Base-by-base conservation (phyloP, 2,797 vertebrate genomes). In the Diceros bicornis region DNA sequence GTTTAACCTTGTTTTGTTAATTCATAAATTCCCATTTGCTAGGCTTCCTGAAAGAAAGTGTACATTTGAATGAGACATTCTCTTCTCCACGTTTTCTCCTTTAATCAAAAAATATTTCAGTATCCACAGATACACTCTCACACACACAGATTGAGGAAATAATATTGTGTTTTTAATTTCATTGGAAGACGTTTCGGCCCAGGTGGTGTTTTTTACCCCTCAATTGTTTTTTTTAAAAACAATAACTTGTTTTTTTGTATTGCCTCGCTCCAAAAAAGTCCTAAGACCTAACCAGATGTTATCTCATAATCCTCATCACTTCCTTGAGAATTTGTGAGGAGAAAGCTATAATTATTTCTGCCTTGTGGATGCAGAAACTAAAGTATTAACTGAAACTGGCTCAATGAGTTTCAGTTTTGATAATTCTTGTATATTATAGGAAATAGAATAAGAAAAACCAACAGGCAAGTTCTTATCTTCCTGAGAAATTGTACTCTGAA, bases 381-480 rank as follows among this genome's bases (percentile, higher is more conserved):
- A 95, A 82, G 44, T 84, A 34, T 88, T 91, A 78, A 55, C 64
- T 64, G 71, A 96, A 95, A 97, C 29, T 64, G 41, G 14, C 44
- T 88, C 21, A 23, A 61, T 94, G 41, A 18, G n/a, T 89, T 98
- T 94, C 44, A 66, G 23, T 94, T 85, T 86, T 85, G 93, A 23
- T 93, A 68, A 44, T 7, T 50, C 61, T 79, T 74, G 62, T 55
- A 21, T 50, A 0, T 78, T 57, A 14, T 3, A 34, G 62, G 68
- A 9, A 77, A 21, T 23, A 61, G 57, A 37, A 29, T 21, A 59
- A 71, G 79, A 44, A 82, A 57, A 87, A 7, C 0, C 66, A 13
- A 25, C 52, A 59, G 44, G 3, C 0, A 81, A 0, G 7, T 10
- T 90, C 55, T 81, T 92, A 47, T 55, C 3, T n/a, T 83, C 41